Conservation (phyloP, 2,888 invertebrate species). For the Itoplectis maculator region DNA sequence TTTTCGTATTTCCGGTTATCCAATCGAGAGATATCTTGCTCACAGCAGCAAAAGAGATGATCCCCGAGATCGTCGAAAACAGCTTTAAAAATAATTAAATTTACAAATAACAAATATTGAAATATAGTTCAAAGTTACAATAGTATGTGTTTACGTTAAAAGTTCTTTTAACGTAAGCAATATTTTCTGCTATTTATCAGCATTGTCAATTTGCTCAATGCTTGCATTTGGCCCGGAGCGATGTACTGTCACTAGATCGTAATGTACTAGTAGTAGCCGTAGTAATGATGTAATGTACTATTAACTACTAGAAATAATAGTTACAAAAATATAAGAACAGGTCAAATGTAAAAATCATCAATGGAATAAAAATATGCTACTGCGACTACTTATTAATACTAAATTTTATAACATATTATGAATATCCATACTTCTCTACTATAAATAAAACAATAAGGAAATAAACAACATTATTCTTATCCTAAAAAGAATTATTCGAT, state of each 20-base stretch:
- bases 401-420: not conserved
- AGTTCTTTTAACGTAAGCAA: too few relatives aligned
- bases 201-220: too few relatives aligned
- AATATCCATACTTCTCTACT: not conserved
- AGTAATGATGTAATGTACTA: too few relatives aligned
- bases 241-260: too few relatives aligned
- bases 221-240: too few relatives aligned
- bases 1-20: not conserved
- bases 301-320: not conserved
- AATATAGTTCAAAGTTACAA: too few relatives aligned
- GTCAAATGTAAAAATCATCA: not conserved
- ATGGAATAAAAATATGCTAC: not conserved
- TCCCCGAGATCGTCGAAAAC: not conserved
- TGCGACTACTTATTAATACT: not conserved
- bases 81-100: slow-evolving; percentile 1
- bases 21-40: too few relatives aligned
- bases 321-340: not conserved
- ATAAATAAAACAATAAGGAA: not conserved
- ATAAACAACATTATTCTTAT: not conserved
- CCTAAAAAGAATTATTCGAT: too few relatives aligned
- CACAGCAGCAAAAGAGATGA: not conserved
- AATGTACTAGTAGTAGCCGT: too few relatives aligned
- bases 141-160: too few relatives aligned
- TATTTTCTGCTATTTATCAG: too few relatives aligned
- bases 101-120: too few relatives aligned